phyloP scores from a whole-genome alignment of 2,888 invertebrate species.

The Lasius fuliginosus region DNA sequence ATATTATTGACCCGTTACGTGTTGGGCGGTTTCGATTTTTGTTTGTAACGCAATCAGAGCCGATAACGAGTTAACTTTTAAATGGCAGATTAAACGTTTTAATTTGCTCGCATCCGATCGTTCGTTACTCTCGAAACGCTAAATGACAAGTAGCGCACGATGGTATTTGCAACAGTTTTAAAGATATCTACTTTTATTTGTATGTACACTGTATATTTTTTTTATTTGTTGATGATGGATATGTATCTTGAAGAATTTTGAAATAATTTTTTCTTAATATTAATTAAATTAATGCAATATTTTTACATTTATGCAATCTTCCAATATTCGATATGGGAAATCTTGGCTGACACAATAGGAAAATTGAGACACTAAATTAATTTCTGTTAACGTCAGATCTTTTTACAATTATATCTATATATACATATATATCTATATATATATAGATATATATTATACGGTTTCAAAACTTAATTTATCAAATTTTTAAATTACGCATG shows the following conservation, averaged over 20 bases:
- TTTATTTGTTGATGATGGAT: neutral
- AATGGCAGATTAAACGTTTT: conserved; percentile 45
- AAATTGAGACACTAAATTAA: neutral
- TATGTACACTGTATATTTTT: neutral
- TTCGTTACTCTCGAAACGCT: conserved; percentile 31
- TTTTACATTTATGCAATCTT: neutral
- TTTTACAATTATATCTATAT: neutral
- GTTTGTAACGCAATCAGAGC: conserved; percentile 32
- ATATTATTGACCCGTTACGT: conserved; percentile 35
- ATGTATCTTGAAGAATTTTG: neutral
- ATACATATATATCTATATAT: too few relatives aligned
- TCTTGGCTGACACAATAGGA: neutral
- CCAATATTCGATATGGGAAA: neutral
- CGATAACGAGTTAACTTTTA: conserved; percentile 46
- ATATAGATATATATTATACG: neutral
- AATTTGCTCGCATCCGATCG: conserved; percentile 34
- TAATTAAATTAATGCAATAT: neutral
- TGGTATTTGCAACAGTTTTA: conserved; percentile 8
- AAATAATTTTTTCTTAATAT: neutral
- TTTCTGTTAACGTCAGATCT: neutral
- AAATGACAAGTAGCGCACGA: conserved; percentile 34
- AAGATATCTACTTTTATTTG: neutral
- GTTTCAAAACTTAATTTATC: neutral
- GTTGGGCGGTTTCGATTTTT: conserved; percentile 23
- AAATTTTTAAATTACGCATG: conserved; percentile 21